Base-by-base conservation (phyloP, 2,797 vertebrate species). In the Melanotaenia nigrans region DNA sequence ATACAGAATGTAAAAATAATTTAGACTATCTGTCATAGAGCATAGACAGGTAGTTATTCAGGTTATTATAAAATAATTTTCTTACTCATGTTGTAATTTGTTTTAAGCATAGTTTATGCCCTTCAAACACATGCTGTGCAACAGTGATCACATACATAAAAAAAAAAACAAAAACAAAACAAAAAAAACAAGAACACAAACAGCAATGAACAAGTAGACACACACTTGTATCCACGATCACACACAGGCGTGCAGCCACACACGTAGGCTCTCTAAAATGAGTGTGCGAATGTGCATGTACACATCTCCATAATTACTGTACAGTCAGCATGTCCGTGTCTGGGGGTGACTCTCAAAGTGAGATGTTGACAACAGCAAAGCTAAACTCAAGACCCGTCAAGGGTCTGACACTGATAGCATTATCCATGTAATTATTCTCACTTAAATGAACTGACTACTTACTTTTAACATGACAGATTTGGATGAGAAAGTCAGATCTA, bases 221-320 rank as follows among this genome's bases (percentile, higher is more conserved):
- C 49, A 57, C 10, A 62, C 25, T 63, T 56, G 32, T 8, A 24
- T 13, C 16, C 32, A 16, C 53, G 71, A 49, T 32, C 61, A 65
- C 80, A 53, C 62, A 69, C 11, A 61, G 10, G 24, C 38, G 73
- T 42, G 18, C 36, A 75, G 58, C 38, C 55, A 80, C 76, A 75
- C 64, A 70, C 6, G 2, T 38, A 61, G 54, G 30, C 57, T 57
- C 72, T 61, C 5, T 53, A 38, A 77, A 78, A 73, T 61, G 45
- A 28, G 61, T 73, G 59, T 54, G 47, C 5, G 11, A 62, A 70
- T 60, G 61, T n/a, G 13, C 40, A 66, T 22, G 54, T 54, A 51
- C 71, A 73, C 79, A 91, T 93, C 84, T 92, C 81, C 92, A 93
- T 93, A 92, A 93, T 92, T 91, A 88, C 76, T 88, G 86, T 89